Base-by-base conservation (phyloP, 2,113 vertebrate species). In the Hiodon alosoides region DNA sequence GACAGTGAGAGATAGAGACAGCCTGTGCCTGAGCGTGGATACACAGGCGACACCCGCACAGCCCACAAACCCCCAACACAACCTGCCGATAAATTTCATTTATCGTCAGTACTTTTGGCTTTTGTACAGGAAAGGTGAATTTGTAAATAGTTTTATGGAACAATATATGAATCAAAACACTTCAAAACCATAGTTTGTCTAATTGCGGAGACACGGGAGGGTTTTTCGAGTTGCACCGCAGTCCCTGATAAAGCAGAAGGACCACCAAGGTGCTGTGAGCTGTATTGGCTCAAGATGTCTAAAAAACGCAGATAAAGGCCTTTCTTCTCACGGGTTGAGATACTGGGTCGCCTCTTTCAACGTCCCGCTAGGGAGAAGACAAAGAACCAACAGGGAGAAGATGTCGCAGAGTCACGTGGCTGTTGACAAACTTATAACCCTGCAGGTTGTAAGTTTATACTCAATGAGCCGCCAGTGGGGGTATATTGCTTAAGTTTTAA, bases 251-350 rank as follows among this genome's bases (percentile, higher is more conserved):
- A 81, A 79, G 75, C 74, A 71, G 59, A 78, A 76, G 81, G 90
- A 91, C 91, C 91, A 92, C 89, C 91, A 89, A 86, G 82, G 86
- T 31, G 83, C 78, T 83, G 81, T 71, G 85, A 86, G 85, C 81
- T 85, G 80, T 83, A 85, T 85, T 81, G 79, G 83, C 78, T 86
- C 77, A 70, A 80, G 79, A 87, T 86, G 87, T 80, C 85, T 85
- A 82, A 87, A 83, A 81, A 76, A 67, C 76, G 77, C 8, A 76
- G 87, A 90, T 88, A 86, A 88, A 90, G 87, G 75, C 78, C 82
- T 87, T 88, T 77, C 83, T 76, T 79, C 81, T 78, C 75, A 75
- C 73, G 73, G 11, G 69, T 54, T 77, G 83, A 85, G 81, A 80
- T 69, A 78, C 58, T 68, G 46, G 53, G 67, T 75, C 57, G 8